A percentile compares a stretch with the other conserved stretches of the same genome.
Conservation (phyloP, 2,888 invertebrate species). For the Leptinotarsa tumamoca region DNA sequence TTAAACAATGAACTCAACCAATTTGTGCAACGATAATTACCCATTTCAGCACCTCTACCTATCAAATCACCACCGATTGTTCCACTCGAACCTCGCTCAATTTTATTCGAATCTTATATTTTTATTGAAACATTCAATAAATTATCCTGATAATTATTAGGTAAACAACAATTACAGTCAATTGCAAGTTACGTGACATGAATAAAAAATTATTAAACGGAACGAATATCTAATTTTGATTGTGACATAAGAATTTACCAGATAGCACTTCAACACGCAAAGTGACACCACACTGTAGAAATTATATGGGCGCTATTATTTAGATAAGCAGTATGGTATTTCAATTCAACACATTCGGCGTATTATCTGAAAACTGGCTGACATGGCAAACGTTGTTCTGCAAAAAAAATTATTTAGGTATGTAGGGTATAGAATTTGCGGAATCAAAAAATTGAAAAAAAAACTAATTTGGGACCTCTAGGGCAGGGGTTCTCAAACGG, state of each 20-base stretch:
- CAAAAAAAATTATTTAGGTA: too few species aligned
- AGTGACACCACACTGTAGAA: neutral
- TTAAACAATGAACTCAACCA: neutral
- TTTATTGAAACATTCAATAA: neutral
- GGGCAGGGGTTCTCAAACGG: too few species aligned
- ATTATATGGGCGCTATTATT: neutral
- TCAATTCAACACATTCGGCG: too few species aligned
- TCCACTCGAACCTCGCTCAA: neutral
- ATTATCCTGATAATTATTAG: neutral
- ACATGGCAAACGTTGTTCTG: too few species aligned
- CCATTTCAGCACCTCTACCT: neutral
- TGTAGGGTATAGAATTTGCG: too few species aligned
- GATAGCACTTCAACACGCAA: neutral
- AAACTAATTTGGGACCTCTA: too few species aligned
- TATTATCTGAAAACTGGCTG: too few species aligned
- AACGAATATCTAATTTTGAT: conserved; percentile 11
- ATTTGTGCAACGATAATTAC: neutral
- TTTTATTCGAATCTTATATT: neutral
- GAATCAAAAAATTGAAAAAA: too few species aligned
- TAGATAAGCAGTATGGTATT: neutral
- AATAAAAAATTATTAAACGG: conserved; percentile 6
- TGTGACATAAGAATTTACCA: conserved; percentile 3
- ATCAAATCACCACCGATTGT: too few species aligned
- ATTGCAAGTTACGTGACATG: conserved; percentile 1
- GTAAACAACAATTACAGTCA: conserved; percentile 10